Evolutionary conservation across 1,140 invertebrate species (phyloP).

Genomic region (Andricus grossulariae): DNA sequence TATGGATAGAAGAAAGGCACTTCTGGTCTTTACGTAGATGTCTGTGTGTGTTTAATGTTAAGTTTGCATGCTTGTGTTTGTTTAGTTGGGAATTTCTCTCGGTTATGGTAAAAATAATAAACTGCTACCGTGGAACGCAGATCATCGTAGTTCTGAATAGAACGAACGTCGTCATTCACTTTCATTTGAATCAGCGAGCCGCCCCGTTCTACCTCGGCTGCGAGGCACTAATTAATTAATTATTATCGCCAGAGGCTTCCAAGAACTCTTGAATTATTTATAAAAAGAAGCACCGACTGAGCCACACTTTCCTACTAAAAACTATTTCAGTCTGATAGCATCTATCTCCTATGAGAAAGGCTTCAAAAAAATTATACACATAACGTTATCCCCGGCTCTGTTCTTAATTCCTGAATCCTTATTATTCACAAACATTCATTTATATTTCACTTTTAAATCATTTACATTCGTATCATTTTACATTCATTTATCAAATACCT

Average conservation of each 20-base stretch:
- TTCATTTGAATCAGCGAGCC: constrained; percentile 40
- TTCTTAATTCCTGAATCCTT: no score
- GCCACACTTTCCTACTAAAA: constrained; percentile 32
- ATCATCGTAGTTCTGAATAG: constrained; percentile 15
- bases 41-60: no score
- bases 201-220: constrained; percentile 45
- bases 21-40: no score
- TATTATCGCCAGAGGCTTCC: constrained; percentile 48
- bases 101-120: constrained; percentile 44
- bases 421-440: no score
- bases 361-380: background rate
- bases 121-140: constrained; percentile 44
- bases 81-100: constrained; percentile 34
- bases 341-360: constrained; percentile 30
- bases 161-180: constrained; percentile 52
- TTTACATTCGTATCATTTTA: no score
- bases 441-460: no score
- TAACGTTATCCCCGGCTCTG: no score
- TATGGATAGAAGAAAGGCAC: no score
- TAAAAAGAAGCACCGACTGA: constrained; percentile 41
- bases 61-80: constrained; percentile 10
- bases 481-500: no score
- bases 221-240: constrained; percentile 51
- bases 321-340: constrained; percentile 43
- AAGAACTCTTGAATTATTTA: constrained; percentile 46